A percentile compares a stretch with the other conserved stretches of the same genome.
Evolutionary conservation across 2,797 vertebrate genomes (phyloP).

Genomic region (Enteromius viviparus): DNA sequence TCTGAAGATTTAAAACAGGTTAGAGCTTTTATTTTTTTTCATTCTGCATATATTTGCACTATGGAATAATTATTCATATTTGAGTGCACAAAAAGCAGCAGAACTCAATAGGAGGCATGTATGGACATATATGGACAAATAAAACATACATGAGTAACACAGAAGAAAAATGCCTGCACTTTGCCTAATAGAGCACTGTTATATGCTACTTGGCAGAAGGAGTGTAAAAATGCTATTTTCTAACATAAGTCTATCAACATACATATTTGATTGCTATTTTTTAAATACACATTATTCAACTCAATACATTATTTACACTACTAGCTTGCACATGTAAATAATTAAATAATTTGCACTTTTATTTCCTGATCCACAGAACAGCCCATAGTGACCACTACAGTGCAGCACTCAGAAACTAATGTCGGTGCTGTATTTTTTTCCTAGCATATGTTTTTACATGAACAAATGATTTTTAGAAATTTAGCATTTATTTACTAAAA

Average conservation of each 20-base stretch:
- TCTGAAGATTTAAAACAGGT: not conserved
- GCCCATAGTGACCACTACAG: not conserved
- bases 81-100: not conserved
- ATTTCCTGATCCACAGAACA: slow-evolving; percentile 21
- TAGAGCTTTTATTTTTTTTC: not conserved
- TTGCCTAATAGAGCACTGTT: not conserved
- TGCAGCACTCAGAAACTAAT: slow-evolving; percentile 7
- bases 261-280: slow-evolving; percentile 53
- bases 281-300: slow-evolving; percentile 20
- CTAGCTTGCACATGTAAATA: slow-evolving; percentile 52
- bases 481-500: not conserved
- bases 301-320: slow-evolving; percentile 57
- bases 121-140: not conserved
- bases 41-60: not conserved
- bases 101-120: not conserved
- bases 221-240: slow-evolving; percentile 1
- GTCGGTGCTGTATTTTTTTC: not conserved
- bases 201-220: slow-evolving; percentile 2
- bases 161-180: not conserved
- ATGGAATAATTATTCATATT: not conserved
- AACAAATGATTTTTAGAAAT: not conserved
- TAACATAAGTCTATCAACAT: slow-evolving; percentile 45
- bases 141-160: slow-evolving; percentile 27
- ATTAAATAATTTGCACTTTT: slow-evolving; percentile 38
- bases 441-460: not conserved